Evolutionary conservation across 2,113 vertebrate species (phyloP), one percentile per base, ranked within the genome.

Genomic region (Coryphaenoides rupestris): DNA sequence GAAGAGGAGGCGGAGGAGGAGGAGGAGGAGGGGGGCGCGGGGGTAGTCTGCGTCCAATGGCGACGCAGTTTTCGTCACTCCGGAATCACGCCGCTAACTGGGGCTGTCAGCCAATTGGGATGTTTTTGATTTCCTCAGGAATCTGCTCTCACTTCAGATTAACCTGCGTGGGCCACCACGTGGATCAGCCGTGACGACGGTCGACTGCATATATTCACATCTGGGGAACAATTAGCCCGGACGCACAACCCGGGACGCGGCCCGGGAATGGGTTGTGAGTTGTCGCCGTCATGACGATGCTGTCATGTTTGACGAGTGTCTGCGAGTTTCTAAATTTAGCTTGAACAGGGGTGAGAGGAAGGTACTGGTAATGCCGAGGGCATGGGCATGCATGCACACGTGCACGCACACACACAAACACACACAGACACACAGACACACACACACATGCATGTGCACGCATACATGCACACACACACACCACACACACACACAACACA

Each of bases 61-160:
- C 87, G 84, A 74, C 85, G 84, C 87, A 84, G 53, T 65, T 78
- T 50, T 65, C 79, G 70, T 79, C 83, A 82, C 82, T 88, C 82
- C 70, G 76, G 77, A 84, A 83, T 84, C 80, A 70, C 68, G 69
- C 74, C 58, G 82, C 88, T 89, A 89, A 90, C 79, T 83, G 62
- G 78, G 69, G 75, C 86, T 91, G 89, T 91, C 90, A 91, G 87
- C 75, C 84, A 89, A 89, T 89, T 84, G 79, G 85, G 72, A 84
- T 74, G 86, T 71, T 89, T 90, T 90, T 88, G 86, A 88, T 91
- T 91, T 82, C 77, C 76, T 85, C 78, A 81, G 85, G 84, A 89
- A 85, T 90, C 82, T 74, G 63, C 66, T 57, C 81, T 90, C 89
- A 90, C 75, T 86, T 90, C 82, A 80, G 85, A 92, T 91, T 91